Evolutionary conservation across 2,888 invertebrate genomes (phyloP).

Genomic region (Geophilus truncorum): DNA sequence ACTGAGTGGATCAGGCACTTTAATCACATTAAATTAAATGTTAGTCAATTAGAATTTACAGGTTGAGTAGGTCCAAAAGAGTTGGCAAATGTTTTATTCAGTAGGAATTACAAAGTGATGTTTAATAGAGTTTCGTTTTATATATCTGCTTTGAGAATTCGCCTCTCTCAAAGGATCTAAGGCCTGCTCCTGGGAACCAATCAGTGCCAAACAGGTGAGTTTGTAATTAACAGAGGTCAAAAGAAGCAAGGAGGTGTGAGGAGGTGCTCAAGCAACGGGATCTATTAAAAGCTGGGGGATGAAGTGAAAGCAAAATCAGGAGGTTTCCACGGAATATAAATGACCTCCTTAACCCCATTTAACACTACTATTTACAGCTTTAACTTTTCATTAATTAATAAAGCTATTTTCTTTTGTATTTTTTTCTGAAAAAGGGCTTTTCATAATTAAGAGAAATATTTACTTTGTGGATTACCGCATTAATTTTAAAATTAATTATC

Average conservation of each 20-base stretch:
- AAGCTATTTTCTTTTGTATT: no score
- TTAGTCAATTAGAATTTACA: neutral
- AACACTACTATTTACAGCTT: no score
- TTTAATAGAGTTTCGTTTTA: neutral
- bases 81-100: neutral
- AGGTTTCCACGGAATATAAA: neutral
- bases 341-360: neutral
- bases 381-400: no score
- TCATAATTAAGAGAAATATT: no score
- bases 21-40: neutral
- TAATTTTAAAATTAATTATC: no score
- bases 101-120: neutral
- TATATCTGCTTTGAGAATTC: neutral
- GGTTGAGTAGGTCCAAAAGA: neutral
- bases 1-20: neutral
- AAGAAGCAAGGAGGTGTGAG: neutral
- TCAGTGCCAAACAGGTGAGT: constrained; percentile 4
- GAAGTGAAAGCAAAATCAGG: neutral
- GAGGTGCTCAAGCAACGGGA: neutral
- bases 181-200: neutral
- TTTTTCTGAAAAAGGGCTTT: no score
- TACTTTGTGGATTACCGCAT: no score
- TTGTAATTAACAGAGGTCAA: neutral
- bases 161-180: neutral
- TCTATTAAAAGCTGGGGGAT: neutral